Conservation (phyloP, 2,888 invertebrate species). For the Noctua fimbriata region DNA sequence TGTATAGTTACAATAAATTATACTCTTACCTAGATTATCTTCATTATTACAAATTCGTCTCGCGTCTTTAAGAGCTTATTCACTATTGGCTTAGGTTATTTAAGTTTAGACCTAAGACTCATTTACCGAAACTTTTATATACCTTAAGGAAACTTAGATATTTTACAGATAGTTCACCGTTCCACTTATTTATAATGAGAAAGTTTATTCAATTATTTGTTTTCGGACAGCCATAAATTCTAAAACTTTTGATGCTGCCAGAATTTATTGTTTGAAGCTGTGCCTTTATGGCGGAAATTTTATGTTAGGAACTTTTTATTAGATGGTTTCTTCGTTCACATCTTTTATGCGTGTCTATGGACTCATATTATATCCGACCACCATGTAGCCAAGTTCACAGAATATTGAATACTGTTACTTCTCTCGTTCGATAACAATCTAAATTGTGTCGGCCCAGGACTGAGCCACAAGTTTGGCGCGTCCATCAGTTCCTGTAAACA, state of each 20-base stretch:
- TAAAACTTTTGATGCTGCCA: conserved; percentile 46
- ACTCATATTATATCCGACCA: not conserved
- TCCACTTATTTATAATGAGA: conserved; percentile 41
- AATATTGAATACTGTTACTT: not conserved
- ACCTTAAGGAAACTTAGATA: conserved; percentile 29
- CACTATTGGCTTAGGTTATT: conserved; percentile 6
- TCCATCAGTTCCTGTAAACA: not conserved
- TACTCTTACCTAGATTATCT: not conserved
- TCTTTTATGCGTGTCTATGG: not conserved
- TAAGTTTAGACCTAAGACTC: conserved; percentile 10
- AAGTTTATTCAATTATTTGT: conserved; percentile 62
- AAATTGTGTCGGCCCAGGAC: not conserved
- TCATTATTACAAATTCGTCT: conserved; percentile 20
- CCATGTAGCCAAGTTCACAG: not conserved
- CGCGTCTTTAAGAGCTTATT: conserved; percentile 18
- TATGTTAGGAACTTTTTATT: conserved; percentile 1
- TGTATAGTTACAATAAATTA: not conserved
- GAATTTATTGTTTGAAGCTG: conserved; percentile 48
- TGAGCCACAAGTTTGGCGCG: not conserved
- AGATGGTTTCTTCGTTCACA: not conserved
- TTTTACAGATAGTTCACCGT: conserved; percentile 51
- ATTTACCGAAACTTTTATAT: conserved; percentile 31
- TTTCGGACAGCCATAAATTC: conserved; percentile 54
- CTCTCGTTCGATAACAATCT: not conserved
- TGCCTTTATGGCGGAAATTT: conserved; percentile 27